Base-by-base conservation (phyloP, 2,888 invertebrate species). In the Neuroscelio doddi region DNA sequence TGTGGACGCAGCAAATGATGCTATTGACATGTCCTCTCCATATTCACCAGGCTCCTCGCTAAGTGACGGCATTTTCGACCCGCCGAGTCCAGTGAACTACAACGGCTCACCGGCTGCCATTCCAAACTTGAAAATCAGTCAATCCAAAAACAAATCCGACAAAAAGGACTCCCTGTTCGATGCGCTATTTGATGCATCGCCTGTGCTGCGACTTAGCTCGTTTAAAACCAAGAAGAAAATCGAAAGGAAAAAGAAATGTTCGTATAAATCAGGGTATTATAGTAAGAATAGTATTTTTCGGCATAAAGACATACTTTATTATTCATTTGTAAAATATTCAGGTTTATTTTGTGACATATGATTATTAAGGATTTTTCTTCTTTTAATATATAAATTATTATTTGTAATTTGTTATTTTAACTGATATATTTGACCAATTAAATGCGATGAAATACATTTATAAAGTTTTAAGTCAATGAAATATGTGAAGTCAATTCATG, bases 41-140 rank as follows among this genome's bases (percentile, higher is more conserved):
- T 95, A 95, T 86, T 94, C 94, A 44, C 95, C 95, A 0, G 94
- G 93, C 39, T 93, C 94, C n/a, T 92, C 92, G 75, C 92, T 95
- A 84, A 94, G 93, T 80, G 94, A 94, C 75, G 94, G 95, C 82
- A 87, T 95, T 68, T 95, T 95, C 85, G 92, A 92, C 83, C 94
- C 94, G 46, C 94, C 93, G 16, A 82, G 87, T 38, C 83, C 84
- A 1, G 76, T 69, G 1, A 80, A 79, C 59, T 79, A 79, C 30
- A 79, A 75, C 56, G 77, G 73, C 10, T 79, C 78, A 0, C 74
- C 73, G 0, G 57, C 61, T 0, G 27, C 47, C 3, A 16, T 41
- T 4, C 26, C 47, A 10, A 47, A 24, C 8, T 26, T 62, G 7
- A 80, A 75, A 56, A 76, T 68, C 26, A 73, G 66, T n/a, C 69